These are phyloP conservation scores for Exaiptasia diaphana DNA, from an alignment of 64 coral and sea anemone genomes.

Conservation along the genomic window DNA sequence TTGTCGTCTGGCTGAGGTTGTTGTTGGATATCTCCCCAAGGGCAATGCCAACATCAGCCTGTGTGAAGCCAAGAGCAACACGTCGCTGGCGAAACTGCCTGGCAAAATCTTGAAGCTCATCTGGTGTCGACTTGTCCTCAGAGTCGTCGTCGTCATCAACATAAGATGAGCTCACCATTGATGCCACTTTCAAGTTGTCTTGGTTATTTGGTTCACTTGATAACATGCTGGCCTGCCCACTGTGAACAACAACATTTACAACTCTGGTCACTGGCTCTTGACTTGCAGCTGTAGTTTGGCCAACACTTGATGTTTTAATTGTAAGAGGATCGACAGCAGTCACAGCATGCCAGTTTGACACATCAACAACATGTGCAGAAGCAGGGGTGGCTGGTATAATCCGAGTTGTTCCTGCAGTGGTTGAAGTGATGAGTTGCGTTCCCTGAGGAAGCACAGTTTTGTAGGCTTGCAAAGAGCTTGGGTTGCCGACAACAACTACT, in stretches of 20 bases:
- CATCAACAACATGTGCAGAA: neutral
- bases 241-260: neutral
- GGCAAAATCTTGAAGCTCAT: constrained; percentile 82
- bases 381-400: neutral
- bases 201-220: no score
- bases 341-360: neutral
- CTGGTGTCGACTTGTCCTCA: constrained; percentile 19
- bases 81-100: constrained; percentile 71
- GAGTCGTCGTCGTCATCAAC: constrained; percentile 25
- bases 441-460: constrained; percentile 9
- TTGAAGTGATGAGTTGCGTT: neutral
- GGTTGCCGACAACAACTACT: neutral
- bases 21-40: constrained; percentile 73
- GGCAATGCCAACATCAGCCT: constrained; percentile 84
- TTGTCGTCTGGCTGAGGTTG: constrained; percentile 83
- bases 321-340: neutral
- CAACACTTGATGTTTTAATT: neutral
- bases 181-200: neutral
- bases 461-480: neutral
- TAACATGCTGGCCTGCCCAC: no score
- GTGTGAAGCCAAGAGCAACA: constrained; percentile 78
- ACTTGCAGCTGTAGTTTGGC: neutral
- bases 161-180: constrained; percentile 1
- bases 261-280: neutral
- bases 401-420: neutral